These are phyloP conservation scores for Sarcophaga peregrina DNA, from an alignment of 1,140 invertebrate species.

Conservation along the genomic window DNA sequence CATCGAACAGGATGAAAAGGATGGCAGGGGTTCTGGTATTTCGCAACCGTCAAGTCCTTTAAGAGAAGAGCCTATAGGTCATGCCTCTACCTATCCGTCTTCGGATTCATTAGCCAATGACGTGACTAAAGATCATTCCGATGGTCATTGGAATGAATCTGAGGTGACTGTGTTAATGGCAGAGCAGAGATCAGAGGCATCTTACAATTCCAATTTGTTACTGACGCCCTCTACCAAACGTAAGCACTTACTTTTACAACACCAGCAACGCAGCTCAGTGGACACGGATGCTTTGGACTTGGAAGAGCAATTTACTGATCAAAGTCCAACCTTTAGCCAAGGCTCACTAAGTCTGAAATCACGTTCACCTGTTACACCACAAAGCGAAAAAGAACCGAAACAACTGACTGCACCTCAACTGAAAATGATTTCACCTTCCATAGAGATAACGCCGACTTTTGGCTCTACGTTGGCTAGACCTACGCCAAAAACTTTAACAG, in stretches of 20 bases:
- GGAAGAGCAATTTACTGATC: slow-evolving; percentile 69
- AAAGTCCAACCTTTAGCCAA: slow-evolving; percentile 29
- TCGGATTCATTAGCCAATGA: slow-evolving; percentile 83
- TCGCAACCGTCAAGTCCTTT: slow-evolving; percentile 71
- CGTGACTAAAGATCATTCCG: slow-evolving; percentile 81
- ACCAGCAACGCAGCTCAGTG: slow-evolving; percentile 85
- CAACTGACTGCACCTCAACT: background rate
- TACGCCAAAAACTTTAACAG: background rate
- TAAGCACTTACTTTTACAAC: slow-evolving; percentile 80
- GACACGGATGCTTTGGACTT: slow-evolving; percentile 82
- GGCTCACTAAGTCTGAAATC: slow-evolving; percentile 18
- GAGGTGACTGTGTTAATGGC: slow-evolving; percentile 84
- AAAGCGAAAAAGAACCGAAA: slow-evolving; percentile 13
- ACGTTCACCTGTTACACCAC: slow-evolving; percentile 15
- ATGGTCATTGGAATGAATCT: slow-evolving; percentile 88
- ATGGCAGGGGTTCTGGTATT: slow-evolving; percentile 40
- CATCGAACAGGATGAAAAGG: slow-evolving; percentile 31
- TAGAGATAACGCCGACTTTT: slow-evolving; percentile 18
- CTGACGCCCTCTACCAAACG: slow-evolving; percentile 80
- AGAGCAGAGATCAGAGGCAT: slow-evolving; percentile 67
- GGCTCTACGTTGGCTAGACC: background rate
- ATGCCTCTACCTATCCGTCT: slow-evolving; percentile 79
- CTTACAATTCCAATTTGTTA: slow-evolving; percentile 68
- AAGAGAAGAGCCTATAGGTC: slow-evolving; percentile 58
- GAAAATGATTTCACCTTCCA: slow-evolving; percentile 26